Conservation (phyloP, 2,113 vertebrate genomes). For the Platysternon megacephalum region DNA sequence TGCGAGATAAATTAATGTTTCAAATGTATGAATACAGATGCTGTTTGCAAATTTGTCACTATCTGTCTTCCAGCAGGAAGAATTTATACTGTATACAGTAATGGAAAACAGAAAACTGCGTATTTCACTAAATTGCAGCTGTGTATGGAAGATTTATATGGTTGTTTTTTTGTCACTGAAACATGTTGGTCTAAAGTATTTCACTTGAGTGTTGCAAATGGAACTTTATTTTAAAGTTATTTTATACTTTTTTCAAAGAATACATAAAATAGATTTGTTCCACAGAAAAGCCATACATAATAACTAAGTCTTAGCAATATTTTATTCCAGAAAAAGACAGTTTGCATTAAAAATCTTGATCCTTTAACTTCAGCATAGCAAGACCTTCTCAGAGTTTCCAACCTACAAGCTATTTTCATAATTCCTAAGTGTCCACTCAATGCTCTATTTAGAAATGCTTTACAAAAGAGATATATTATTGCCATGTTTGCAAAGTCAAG, state of each 20-base stretch:
- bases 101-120: constrained; percentile 84
- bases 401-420: constrained; percentile 33
- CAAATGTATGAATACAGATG: constrained; percentile 84
- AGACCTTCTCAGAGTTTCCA: constrained; percentile 33
- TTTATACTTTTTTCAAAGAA: constrained; percentile 71
- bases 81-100: constrained; percentile 86
- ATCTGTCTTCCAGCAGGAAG: constrained; percentile 80
- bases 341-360: constrained; percentile 57
- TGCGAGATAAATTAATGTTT: constrained; percentile 84
- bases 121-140: constrained; percentile 85
- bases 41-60: constrained; percentile 84
- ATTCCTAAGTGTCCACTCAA: constrained; percentile 30
- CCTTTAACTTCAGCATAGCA: constrained; percentile 43
- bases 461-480: neutral
- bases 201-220: constrained; percentile 66
- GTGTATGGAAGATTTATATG: constrained; percentile 79
- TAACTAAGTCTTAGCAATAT: constrained; percentile 56
- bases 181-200: constrained; percentile 74
- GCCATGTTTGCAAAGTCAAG: neutral
- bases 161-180: constrained; percentile 79
- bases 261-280: constrained; percentile 61
- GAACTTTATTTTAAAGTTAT: constrained; percentile 69
- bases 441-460: constrained; percentile 15
- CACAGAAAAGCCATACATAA: constrained; percentile 42
- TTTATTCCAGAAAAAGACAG: constrained; percentile 56